These are phyloP conservation scores for Heterotis niloticus DNA, from an alignment of 2,113 vertebrate species.

Conservation along the genomic window DNA sequence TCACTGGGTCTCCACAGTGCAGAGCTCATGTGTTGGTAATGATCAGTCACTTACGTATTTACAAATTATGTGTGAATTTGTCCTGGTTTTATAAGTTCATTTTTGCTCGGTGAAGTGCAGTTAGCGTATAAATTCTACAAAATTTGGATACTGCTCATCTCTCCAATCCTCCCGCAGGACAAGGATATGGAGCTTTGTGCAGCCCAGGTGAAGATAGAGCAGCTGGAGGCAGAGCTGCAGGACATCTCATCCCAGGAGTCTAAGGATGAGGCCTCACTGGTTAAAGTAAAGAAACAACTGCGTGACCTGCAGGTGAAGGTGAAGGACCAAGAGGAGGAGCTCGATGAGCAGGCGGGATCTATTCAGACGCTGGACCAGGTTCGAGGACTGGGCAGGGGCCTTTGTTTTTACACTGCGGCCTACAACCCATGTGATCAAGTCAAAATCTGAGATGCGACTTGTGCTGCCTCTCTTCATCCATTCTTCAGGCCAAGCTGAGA, in stretches of 20 bases:
- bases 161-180: conserved; percentile 61
- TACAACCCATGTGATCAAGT: too few relatives aligned
- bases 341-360: conserved; percentile 92
- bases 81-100: too few relatives aligned
- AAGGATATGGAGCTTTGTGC: conserved; percentile 79
- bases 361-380: conserved; percentile 99
- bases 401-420: not conserved
- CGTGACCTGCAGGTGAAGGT: conserved; percentile 90
- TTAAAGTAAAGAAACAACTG: conserved; percentile 90
- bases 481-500: conserved; percentile 85
- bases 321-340: conserved; percentile 97
- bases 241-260: conserved; percentile 93
- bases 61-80: too few relatives aligned
- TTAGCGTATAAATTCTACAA: too few relatives aligned
- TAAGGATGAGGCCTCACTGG: conserved; percentile 88
- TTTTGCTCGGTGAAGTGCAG: not conserved
- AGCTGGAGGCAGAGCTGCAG: conserved; percentile 87
- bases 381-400: not conserved
- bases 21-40: too few relatives aligned
- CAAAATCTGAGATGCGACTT: too few relatives aligned
- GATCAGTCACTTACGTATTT: too few relatives aligned
- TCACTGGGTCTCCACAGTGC: too few relatives aligned
- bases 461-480: not conserved
- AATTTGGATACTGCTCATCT: not conserved
- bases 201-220: conserved; percentile 74